Evolutionary conservation across 1,140 invertebrate species (phyloP).

Genomic region (Drosophila novamexicana): DNA sequence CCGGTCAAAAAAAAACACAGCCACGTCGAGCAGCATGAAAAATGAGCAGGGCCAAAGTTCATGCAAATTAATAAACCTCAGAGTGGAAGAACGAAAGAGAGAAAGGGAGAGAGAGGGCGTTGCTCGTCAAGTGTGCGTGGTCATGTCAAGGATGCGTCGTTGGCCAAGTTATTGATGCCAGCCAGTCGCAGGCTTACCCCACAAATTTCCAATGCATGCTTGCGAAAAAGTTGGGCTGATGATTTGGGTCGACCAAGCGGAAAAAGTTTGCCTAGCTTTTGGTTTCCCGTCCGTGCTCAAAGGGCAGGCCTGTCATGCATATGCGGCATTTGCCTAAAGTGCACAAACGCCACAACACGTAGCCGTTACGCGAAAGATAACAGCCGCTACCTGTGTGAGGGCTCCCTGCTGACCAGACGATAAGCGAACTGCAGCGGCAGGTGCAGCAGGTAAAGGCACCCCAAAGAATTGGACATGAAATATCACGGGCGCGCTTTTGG

Average conservation of each 20-base stretch:
- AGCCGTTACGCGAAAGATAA: slow-evolving; percentile 36
- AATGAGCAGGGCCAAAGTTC: slow-evolving; percentile 71
- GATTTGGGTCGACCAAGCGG: slow-evolving; percentile 32
- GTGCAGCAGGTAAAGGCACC: slow-evolving; percentile 24
- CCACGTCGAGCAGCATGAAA: slow-evolving; percentile 60
- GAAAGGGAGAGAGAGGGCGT: neutral
- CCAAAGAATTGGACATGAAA: slow-evolving; percentile 56
- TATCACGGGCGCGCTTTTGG: slow-evolving; percentile 25
- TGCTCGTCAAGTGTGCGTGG: slow-evolving; percentile 14
- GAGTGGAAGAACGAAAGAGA: neutral
- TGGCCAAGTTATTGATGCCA: slow-evolving; percentile 71
- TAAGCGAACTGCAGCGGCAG: slow-evolving; percentile 30
- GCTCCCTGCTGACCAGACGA: neutral
- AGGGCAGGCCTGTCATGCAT: slow-evolving; percentile 15
- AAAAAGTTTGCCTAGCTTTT: slow-evolving; percentile 64
- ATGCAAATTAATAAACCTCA: slow-evolving; percentile 81
- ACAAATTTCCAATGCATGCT: slow-evolving; percentile 49
- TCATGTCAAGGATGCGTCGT: slow-evolving; percentile 34
- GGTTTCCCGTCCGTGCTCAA: slow-evolving; percentile 1
- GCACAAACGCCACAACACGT: slow-evolving; percentile 47
- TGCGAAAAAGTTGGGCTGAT: slow-evolving; percentile 36
- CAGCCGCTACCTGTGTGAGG: slow-evolving; percentile 45
- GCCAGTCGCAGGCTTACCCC: slow-evolving; percentile 22
- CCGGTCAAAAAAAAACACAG: neutral
- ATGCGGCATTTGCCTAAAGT: slow-evolving; percentile 58